Evolutionary conservation across 2,888 invertebrate genomes (phyloP), one percentile per base, ranked within the genome.

Genomic region (Drosophila picticornis): DNA sequence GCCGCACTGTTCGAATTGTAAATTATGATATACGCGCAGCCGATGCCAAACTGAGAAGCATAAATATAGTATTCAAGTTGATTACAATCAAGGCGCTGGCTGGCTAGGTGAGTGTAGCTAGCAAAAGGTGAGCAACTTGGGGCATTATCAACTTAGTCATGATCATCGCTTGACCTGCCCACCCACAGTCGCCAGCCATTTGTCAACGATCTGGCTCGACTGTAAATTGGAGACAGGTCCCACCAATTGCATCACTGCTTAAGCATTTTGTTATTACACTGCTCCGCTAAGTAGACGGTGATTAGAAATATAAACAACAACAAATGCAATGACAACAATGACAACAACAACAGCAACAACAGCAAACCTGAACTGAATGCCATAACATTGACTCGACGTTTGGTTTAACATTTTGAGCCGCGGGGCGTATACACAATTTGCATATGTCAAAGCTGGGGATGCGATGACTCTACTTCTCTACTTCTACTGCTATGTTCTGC

Each of bases 21-120:
- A 88, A 90, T 88, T 88, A 88, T 88, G 78, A 88, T 85, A 83
- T 85, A 81, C 72, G 59, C 79, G 51, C 40, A 13, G 55, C 29
- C 32, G 31, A 48, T 32, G 72, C 58, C 61, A 29, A 64, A 53
- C 69, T 29, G 51, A 34, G 56, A 40, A 31, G 62, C 67, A 73
- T 77, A 89, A 89, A 80, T 89, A 88, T 77, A 80, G 83, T 78
- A 73, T 84, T 84, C 72, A 68, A 82, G 83, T 74, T 84, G 84
- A 85, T 87, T 80, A 78, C 82, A 65, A 84, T 75, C 77, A 46
- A 46, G 46, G 61, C 56, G 51, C 51, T 55, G 64, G 22, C 43
- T 22, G 10, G 40, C 61, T 25, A 55, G 50, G 1, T 10, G 43
- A 19, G 19, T 38, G 19, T 27, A 16, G 25, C 63, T 51, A 46